Evolutionary conservation across 2,797 vertebrate genomes (phyloP), one percentile per base, ranked within the genome.

Genomic region (Syncerus caffer): DNA sequence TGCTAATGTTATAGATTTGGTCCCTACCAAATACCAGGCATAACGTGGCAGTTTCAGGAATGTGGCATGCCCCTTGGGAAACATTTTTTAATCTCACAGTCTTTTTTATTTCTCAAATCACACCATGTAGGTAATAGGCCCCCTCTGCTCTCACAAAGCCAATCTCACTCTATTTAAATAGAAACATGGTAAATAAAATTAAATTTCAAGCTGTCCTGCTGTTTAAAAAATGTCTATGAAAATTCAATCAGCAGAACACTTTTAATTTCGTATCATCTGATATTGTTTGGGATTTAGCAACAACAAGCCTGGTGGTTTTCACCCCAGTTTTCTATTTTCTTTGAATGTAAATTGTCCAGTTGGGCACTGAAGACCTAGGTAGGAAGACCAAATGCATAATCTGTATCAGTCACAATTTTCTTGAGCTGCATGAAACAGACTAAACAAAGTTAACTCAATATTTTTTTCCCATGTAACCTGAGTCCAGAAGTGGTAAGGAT

Each of bases 261-360:
- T 96, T 97, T 87, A 97, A 95, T 97, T 96, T 97, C 85, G 57
- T 51, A 55, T 90, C 93, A 89, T 74, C 53, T 47, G 27, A 89
- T 89, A 34, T 42, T 53, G 57, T 88, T 89, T 62, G n/a, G 15
- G 38, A 86, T 87, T 92, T 71, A 47, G 34, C 67, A 82, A 67
- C 80, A 86, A 89, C 15, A 93, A 94, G 50, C 64, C 51, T 57
- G 17, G 55, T 38, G 71, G 93, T 90, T 58, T 94, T 95, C 78
- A 58, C 88, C 45, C n/a, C 17, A 45, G 53, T 78, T 85, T 93
- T 47, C 15, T 82, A 0, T 93, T 79, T 94, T 85, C 51, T 89
- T 93, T 87, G 78, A 95, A 92, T 71, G 47, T 71, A 94, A 96
- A 95, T 47, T 94, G 95, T 96, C 87, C 80, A 96, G 15, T 64